Base-by-base conservation (phyloP, 1,140 invertebrate species). In the Sminthurides bifidus region DNA sequence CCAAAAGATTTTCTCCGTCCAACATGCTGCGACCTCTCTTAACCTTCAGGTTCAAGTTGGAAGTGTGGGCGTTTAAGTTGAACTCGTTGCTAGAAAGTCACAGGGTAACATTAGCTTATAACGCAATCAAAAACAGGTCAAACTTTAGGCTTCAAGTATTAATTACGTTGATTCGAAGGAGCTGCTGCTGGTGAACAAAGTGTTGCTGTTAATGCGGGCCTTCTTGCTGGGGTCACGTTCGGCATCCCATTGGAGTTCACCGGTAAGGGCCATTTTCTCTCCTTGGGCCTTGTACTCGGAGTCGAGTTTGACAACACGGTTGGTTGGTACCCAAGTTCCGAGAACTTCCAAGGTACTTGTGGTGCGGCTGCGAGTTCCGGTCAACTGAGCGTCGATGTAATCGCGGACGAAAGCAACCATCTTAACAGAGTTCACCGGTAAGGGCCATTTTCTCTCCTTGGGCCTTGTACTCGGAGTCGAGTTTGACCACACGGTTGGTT, bases 161-260 rank as follows among this genome's bases (percentile, higher is more conserved):
- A 52, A 51, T 46, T 60, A 63, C 61, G 54, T 56, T n/a, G 61
- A 57, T 3, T 64, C 59, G 15, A 60, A 21, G 15, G 33, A 17
- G 45, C 52, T 49, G 8, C 44, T 14, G 6, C 2, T 14, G 14
- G 54, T 10, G 12, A 53, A 46, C 8, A 38, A 57, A 3, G 49
- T 59, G 17, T 37, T 19, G 37, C 58, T 64, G 27, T 58, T 58
- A 24, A 64, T 35, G 17, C 37, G 31, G 40, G 56, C 52, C 6
- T 46, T 37, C 44, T 55, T 58, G 31, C 38, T 45, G 1, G 54
- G 1, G 55, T 64, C 56, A 15, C 52, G 35, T 1, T 54, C 50
- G 29, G 56, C 62, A 48, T 64, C 62, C 62, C 62, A 64, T 31
- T 64, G 50, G 24, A 60, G 14, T 31, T 50, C 43, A 15, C 55